A percentile compares a stretch with the other conserved stretches of the same genome.
phyloP scores from a whole-genome alignment of 2,888 invertebrate species.

The Monoplex corrugatus region DNA sequence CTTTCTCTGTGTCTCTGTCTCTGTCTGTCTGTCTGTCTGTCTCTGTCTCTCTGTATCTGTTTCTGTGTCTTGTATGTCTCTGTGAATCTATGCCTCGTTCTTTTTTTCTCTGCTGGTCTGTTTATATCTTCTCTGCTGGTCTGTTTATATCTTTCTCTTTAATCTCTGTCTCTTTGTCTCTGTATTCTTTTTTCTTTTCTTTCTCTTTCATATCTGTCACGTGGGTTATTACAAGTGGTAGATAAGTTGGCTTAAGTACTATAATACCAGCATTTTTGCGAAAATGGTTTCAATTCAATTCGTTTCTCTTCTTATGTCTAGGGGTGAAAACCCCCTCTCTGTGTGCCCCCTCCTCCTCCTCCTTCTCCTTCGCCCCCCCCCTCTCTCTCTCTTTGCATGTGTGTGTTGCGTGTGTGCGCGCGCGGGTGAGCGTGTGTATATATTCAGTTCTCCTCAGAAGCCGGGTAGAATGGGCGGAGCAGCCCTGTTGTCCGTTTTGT shows the following conservation, averaged over 20 bases:
- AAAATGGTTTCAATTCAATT: no score
- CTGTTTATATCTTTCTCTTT: not conserved
- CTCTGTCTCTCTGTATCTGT: not conserved
- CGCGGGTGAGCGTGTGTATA: not conserved
- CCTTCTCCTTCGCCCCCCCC: not conserved
- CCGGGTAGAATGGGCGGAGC: no score
- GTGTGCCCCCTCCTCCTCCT: not conserved
- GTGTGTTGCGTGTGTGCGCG: not conserved
- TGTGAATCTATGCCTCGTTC: not conserved
- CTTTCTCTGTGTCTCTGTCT: not conserved
- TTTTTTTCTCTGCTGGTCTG: not conserved
- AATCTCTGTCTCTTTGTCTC: not conserved
- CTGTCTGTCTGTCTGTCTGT: not conserved
- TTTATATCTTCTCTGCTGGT: no score
- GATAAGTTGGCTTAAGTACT: no score
- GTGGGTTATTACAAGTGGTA: no score
- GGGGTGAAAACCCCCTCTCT: not conserved
- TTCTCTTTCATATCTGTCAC: no score
- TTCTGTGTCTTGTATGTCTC: not conserved
- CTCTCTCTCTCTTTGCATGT: not conserved
- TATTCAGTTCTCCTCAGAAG: not conserved
- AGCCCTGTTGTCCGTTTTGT: not conserved
- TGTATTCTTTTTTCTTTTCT: no score
- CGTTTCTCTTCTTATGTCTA: not conserved
- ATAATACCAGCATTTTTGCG: no score